A percentile compares a stretch with the other conserved stretches of the same genome.
Evolutionary conservation across 2,888 invertebrate genomes (phyloP).

Genomic region (Hirudinaria manillensis): DNA sequence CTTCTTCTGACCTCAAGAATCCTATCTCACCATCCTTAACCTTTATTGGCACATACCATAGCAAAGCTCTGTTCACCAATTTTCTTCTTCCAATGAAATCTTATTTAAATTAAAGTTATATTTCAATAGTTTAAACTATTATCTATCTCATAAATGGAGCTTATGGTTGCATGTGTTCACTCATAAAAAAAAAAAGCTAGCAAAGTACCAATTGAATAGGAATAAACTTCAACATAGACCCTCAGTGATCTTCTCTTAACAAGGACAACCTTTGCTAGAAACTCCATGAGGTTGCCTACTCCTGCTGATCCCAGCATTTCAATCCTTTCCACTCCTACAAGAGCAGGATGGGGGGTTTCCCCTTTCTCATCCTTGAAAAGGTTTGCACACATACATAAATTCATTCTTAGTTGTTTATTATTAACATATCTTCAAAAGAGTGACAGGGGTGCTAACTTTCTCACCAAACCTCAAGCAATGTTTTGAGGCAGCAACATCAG

Average conservation of each 20-base stretch:
- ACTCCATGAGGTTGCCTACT: slow-evolving; percentile 19
- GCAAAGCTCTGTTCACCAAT: neutral
- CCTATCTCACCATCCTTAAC: neutral
- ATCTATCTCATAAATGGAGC: neutral
- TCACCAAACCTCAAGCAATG: slow-evolving; percentile 7
- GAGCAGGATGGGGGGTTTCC: slow-evolving; percentile 8
- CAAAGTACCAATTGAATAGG: neutral
- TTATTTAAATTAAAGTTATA: neutral
- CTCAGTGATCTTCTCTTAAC: slow-evolving; percentile 14
- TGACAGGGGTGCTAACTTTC: neutral
- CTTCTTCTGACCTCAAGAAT: neutral
- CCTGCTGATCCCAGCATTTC: slow-evolving; percentile 14
- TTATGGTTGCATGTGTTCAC: neutral
- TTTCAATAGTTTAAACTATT: neutral
- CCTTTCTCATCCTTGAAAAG: slow-evolving; percentile 1
- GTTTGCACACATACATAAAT: neutral
- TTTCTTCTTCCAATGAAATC: neutral
- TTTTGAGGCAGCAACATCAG: slow-evolving; percentile 24
- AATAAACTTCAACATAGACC: slow-evolving; percentile 19
- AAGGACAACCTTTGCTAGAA: slow-evolving; percentile 9
- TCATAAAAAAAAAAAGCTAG: neutral
- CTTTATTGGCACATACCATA: slow-evolving; percentile 17
- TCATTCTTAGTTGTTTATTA: too few relatives aligned
- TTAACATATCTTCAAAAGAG: neutral
- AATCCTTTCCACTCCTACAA: slow-evolving; percentile 20